Conservation (phyloP, 2,113 vertebrate genomes). For the Cryptomyrus ogoouensis region DNA sequence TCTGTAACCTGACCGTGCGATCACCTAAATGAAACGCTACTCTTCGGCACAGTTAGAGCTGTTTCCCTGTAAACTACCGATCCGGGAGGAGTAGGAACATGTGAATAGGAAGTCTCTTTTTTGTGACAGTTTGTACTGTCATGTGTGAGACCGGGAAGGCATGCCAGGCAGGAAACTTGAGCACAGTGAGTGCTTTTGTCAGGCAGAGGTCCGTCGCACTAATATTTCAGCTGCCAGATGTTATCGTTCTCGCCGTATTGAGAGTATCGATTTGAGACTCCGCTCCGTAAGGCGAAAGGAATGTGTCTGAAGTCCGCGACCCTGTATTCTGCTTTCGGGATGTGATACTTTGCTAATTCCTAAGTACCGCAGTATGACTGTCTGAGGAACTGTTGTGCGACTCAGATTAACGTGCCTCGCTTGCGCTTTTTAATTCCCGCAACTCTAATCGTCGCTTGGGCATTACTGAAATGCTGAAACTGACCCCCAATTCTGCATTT, state of each 20-base stretch:
- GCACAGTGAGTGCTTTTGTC: conserved; percentile 4
- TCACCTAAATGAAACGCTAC: background rate
- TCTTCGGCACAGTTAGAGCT: background rate
- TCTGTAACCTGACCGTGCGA: background rate
- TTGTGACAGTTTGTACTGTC: background rate
- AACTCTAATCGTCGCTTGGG: background rate
- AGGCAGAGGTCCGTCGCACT: background rate
- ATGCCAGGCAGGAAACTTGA: background rate
- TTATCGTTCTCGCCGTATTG: conserved; percentile 18
- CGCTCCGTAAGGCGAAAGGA: conserved; percentile 8
- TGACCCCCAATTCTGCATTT: background rate
- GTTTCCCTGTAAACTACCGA: background rate
- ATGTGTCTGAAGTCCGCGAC: conserved; percentile 30
- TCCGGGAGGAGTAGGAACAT: background rate
- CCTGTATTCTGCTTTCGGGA: background rate
- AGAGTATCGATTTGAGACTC: conserved; percentile 6
- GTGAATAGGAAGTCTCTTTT: background rate
- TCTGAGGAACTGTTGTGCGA: background rate
- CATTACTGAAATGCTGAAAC: background rate
- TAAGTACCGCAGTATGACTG: background rate
- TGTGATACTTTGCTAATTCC: too few relatives aligned
- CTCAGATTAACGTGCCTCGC: background rate
- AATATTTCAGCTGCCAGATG: conserved; percentile 18
- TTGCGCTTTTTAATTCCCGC: background rate
- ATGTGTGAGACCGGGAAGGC: background rate